phyloP scores from a whole-genome alignment of 2,113 vertebrate genomes.

The Hippoglossus stenolepis region DNA sequence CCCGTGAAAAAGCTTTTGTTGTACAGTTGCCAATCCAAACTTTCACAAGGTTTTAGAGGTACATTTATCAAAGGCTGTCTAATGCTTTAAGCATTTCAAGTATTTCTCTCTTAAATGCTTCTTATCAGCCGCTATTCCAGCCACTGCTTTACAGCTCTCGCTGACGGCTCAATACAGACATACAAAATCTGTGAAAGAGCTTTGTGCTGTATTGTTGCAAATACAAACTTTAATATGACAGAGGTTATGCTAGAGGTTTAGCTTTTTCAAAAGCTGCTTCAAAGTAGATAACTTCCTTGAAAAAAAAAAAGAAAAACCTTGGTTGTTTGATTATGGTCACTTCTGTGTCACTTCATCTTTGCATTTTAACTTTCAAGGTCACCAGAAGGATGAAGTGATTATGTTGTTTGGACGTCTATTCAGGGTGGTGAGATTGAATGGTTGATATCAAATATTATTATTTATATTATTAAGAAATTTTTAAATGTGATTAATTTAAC shows the following conservation, averaged over 20 bases:
- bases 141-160: neutral
- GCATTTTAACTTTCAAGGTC: neutral
- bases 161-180: neutral
- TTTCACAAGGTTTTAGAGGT: neutral
- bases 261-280: conserved; percentile 4
- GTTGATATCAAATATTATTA: neutral
- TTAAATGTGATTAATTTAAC: neutral
- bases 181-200: neutral
- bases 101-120: neutral
- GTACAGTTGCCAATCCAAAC: neutral
- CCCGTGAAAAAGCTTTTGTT: neutral
- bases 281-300: neutral
- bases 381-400: neutral
- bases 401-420: neutral
- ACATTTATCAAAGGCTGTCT: conserved; percentile 3
- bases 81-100: neutral
- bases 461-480: too few species aligned
- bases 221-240: neutral
- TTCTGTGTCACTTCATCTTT: neutral
- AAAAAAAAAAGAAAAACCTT: neutral
- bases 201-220: neutral
- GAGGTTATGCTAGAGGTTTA: neutral
- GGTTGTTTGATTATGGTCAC: neutral
- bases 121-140: neutral
- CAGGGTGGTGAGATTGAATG: neutral